A percentile compares a stretch with the other conserved stretches of the same genome.
phyloP scores from a whole-genome alignment of 2,888 invertebrate species.

The Agrilus biguttatus region DNA sequence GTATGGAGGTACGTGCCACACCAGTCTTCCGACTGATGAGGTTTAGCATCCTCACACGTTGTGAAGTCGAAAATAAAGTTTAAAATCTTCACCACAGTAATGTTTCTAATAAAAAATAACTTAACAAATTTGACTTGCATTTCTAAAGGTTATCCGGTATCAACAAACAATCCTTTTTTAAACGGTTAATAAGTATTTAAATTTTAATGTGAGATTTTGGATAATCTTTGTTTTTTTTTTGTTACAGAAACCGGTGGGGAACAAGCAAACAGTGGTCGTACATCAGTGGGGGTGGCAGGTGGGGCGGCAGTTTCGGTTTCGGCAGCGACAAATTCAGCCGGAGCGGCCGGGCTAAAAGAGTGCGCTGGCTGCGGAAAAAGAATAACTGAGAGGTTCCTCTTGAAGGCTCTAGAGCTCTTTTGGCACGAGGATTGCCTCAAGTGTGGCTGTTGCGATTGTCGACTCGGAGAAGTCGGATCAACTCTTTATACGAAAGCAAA shows the following conservation, averaged over 20 bases:
- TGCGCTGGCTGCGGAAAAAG: constrained; percentile 91
- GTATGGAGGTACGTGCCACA: too few relatives aligned
- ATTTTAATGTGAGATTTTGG: too few relatives aligned
- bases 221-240: background rate
- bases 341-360: constrained; percentile 43
- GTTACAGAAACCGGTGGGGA: constrained; percentile 30
- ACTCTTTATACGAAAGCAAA: constrained; percentile 92
- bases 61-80: too few relatives aligned
- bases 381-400: constrained; percentile 80
- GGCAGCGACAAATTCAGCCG: constrained; percentile 11
- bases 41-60: too few relatives aligned
- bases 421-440: constrained; percentile 99
- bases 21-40: too few relatives aligned
- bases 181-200: too few relatives aligned
- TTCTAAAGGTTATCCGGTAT: too few relatives aligned
- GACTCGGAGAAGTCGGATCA: constrained; percentile 91
- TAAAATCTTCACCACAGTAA: too few relatives aligned
- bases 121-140: too few relatives aligned
- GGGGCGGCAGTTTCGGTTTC: constrained; percentile 19
- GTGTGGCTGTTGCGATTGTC: constrained; percentile 93
- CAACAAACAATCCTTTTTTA: too few relatives aligned
- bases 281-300: constrained; percentile 22
- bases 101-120: too few relatives aligned
- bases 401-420: constrained; percentile 83
- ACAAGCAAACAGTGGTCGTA: constrained; percentile 21